Evolutionary conservation across 1,140 invertebrate species (phyloP).

Genomic region (Phthorimaea operculella): DNA sequence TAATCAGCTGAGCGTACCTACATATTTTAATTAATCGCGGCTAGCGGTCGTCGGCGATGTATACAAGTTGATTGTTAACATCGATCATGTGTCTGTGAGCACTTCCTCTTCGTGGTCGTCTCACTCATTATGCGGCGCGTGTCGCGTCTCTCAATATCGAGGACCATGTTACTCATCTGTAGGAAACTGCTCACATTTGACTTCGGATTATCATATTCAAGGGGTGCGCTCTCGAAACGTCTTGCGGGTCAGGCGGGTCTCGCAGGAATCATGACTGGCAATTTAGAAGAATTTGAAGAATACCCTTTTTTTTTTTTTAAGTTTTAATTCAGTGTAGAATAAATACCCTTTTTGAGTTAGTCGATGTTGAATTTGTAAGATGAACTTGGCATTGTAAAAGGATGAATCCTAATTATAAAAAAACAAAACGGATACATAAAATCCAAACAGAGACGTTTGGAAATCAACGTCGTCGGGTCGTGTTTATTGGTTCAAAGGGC

Average conservation of each 20-base stretch:
- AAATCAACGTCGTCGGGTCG: slow-evolving; percentile 1
- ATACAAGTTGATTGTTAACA: slow-evolving; percentile 26
- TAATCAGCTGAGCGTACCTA: neutral
- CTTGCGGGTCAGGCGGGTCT: neutral
- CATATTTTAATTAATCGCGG: slow-evolving; percentile 1
- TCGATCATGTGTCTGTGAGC: slow-evolving; percentile 42
- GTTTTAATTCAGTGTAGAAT: no score
- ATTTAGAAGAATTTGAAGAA: neutral
- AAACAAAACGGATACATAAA: no score
- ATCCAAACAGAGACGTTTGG: neutral
- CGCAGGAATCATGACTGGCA: neutral
- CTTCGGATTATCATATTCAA: neutral
- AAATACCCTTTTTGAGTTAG: no score
- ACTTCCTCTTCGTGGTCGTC: slow-evolving; percentile 34
- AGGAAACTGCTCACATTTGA: neutral
- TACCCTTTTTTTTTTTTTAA: no score
- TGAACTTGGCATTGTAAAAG: no score
- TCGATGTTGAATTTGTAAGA: no score
- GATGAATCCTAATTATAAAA: no score
- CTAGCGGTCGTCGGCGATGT: neutral
- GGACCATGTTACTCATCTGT: neutral
- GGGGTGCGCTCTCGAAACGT: neutral
- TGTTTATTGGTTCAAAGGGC: slow-evolving; percentile 3
- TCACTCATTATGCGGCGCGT: slow-evolving; percentile 26
- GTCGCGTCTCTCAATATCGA: neutral